Conservation (phyloP, 1,140 invertebrate genomes). For the Helicoverpa zea region DNA sequence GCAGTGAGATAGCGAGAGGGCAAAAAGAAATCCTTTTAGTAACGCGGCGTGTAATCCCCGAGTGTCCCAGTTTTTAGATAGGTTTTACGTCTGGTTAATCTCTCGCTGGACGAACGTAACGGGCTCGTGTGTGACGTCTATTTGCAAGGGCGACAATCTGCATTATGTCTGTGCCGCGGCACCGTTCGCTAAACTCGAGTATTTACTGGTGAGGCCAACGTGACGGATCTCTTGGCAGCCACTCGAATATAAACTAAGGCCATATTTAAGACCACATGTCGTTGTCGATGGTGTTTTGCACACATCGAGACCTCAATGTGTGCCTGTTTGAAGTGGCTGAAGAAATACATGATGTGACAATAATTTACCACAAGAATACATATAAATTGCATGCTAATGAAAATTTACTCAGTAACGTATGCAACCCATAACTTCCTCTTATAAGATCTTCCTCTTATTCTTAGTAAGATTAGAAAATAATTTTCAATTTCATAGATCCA, state of each 20-base stretch:
- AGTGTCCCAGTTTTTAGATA: conserved; percentile 29
- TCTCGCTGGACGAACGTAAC: conserved; percentile 23
- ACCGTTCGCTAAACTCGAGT: conserved; percentile 29
- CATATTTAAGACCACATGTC: conserved; percentile 31
- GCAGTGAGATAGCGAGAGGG: conserved; percentile 15
- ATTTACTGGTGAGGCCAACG: conserved; percentile 29
- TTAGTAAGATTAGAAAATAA: too few species aligned
- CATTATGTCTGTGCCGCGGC: conserved; percentile 38
- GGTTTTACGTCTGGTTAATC: conserved; percentile 36
- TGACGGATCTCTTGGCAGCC: conserved; percentile 40
- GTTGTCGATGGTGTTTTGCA: conserved; percentile 3
- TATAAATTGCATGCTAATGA: too few species aligned
- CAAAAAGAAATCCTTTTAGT: conserved; percentile 37
- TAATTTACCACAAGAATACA: background rate
- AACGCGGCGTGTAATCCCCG: background rate
- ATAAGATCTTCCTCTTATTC: too few species aligned
- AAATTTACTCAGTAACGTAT: too few species aligned
- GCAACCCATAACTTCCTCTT: too few species aligned
- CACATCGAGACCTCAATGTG: too few species aligned
- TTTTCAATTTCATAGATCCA: background rate
- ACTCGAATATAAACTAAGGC: conserved; percentile 22
- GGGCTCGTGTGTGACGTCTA: conserved; percentile 17
- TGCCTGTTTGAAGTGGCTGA: background rate
- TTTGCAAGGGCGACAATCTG: conserved; percentile 38
- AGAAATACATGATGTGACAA: background rate